Evolutionary conservation across 2,113 vertebrate genomes (phyloP), one percentile per base, ranked within the genome.

Genomic region (Trematocara macrostoma): DNA sequence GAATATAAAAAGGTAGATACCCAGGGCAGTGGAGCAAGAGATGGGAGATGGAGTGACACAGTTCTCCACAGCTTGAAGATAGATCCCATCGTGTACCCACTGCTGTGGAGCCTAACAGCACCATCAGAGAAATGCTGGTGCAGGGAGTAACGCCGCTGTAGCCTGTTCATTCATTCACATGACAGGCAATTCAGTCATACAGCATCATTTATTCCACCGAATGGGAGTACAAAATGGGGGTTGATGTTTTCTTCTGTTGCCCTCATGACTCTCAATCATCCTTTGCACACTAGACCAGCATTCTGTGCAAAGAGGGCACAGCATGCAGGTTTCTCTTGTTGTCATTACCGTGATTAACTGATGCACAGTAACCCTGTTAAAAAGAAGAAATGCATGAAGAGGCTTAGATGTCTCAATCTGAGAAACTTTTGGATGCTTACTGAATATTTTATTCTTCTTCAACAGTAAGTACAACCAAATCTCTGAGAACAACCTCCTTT

Each of bases 131-230:
- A 89, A 93, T 49, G 79, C 82, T 55, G 61, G 47, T 74, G 53
- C 7, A 26, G 52, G 14, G 4, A 81, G 85, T 91, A 89, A 83
- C 57, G 6, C 42, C 42, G 16, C 23, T 26, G 49, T 71, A 15
- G 49, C 56, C 87, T 81, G 86, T 84, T 86, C 85, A 55, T 88
- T 85, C 92, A 89, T 87, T 92, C 83, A 91, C 53, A 78, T 92
- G 91, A 92, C 91, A 91, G 80, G 79, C 87, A 57, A 78, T 89
- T 83, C 82, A 81, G 59, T 67, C 59, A 51, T 11, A 81, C 84
- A 87, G 69, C 91, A 85, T 85, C 89, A 79, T 81, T 87, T 18
- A 86, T 91, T 78, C 84, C 8, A 82, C 49, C n/a, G 84, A 88
- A 87, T 78, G 49, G 40, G 82, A 52, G 59, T 42, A 31, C 47